A percentile compares a stretch with the other conserved stretches of the same genome.
phyloP scores from a whole-genome alignment of 2,888 invertebrate genomes.

The Phania funesta region DNA sequence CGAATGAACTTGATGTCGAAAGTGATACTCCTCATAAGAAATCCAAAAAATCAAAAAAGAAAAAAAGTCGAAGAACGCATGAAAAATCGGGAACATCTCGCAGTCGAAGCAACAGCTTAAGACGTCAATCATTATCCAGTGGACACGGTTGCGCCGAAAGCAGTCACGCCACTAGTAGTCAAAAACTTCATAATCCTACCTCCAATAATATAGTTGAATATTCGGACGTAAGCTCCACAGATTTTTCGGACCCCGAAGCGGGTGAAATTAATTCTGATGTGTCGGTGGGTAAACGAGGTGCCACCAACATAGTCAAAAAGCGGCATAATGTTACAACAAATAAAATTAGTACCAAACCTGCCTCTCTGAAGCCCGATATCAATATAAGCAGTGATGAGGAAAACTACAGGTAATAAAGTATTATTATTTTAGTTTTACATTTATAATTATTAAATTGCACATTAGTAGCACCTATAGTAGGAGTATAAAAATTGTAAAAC shows the following conservation, averaged over 20 bases:
- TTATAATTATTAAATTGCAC: neutral
- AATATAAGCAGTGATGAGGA: slow-evolving; percentile 72
- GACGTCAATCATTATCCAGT: slow-evolving; percentile 68
- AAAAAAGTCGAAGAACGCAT: slow-evolving; percentile 71
- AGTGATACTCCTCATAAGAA: slow-evolving; percentile 64
- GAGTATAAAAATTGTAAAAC: no score
- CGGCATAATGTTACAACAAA: slow-evolving; percentile 39
- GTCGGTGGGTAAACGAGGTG: slow-evolving; percentile 48
- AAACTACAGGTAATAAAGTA: slow-evolving; percentile 71
- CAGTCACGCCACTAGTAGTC: slow-evolving; percentile 34
- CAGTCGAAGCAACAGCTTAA: slow-evolving; percentile 63
- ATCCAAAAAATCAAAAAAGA: slow-evolving; percentile 68
- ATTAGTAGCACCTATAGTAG: neutral
- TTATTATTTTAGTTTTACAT: neutral
- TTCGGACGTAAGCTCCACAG: slow-evolving; percentile 95
- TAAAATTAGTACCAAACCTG: slow-evolving; percentile 46
- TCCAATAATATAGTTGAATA: slow-evolving; percentile 83
- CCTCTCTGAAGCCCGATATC: slow-evolving; percentile 37
- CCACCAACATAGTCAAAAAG: slow-evolving; percentile 32
- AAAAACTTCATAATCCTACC: slow-evolving; percentile 34
- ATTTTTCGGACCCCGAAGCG: slow-evolving; percentile 93
- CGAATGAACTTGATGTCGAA: slow-evolving; percentile 52
- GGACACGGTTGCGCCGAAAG: slow-evolving; percentile 29
- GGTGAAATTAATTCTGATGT: slow-evolving; percentile 87
- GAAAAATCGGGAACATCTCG: slow-evolving; percentile 41